Conservation (phyloP, 92 coral and sea anemone species). For the Epizoanthus ramosus region DNA sequence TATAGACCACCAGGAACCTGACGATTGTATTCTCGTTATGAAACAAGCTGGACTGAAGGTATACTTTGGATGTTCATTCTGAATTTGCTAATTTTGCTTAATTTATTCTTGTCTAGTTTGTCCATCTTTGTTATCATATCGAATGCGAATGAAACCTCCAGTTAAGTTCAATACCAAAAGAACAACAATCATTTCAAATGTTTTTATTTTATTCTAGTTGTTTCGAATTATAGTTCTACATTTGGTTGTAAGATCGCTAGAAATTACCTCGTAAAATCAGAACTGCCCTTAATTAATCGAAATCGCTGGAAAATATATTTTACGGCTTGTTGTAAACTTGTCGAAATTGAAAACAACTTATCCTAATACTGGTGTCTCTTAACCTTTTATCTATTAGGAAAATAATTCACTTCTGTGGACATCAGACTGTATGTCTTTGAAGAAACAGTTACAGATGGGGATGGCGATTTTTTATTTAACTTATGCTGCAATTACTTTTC, state of each 20-base stretch:
- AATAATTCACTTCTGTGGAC: no score
- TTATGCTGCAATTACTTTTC: background rate
- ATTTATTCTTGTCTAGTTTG: constrained; percentile 1
- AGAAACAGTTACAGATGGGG: background rate
- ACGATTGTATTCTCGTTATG: background rate
- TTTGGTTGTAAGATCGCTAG: no score
- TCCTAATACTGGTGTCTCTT: background rate
- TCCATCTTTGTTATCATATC: background rate
- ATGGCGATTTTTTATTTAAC: background rate
- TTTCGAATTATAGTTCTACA: no score
- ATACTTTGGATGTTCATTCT: background rate
- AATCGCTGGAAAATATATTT: no score
- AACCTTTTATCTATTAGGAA: background rate
- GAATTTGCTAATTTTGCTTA: background rate
- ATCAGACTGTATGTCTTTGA: background rate
- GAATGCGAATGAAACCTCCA: background rate
- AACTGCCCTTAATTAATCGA: no score
- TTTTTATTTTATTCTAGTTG: background rate
- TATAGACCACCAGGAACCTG: background rate
- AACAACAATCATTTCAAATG: background rate
- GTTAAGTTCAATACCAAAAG: background rate
- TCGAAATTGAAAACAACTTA: background rate
- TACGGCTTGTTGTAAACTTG: no score
- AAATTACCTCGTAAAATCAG: no score
- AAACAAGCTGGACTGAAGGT: constrained; percentile 11